Conservation (phyloP, 1,140 invertebrate genomes). For the Eriosoma lanigerum region DNA sequence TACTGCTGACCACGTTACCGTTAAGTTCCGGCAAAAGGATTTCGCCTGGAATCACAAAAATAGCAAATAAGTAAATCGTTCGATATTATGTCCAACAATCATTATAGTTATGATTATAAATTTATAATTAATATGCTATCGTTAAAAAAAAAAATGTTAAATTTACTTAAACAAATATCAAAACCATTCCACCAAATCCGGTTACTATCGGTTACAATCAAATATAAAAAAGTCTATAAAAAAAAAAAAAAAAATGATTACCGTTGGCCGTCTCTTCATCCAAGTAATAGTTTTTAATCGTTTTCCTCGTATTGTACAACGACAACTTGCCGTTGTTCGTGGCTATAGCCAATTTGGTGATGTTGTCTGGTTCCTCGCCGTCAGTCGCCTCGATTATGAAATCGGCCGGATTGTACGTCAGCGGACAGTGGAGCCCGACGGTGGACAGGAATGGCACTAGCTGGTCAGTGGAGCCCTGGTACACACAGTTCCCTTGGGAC, state of each 20-base stretch:
- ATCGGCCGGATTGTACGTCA: slow-evolving; percentile 82
- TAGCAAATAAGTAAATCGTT: too few relatives aligned
- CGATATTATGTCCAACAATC: too few relatives aligned
- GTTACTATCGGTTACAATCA: too few relatives aligned
- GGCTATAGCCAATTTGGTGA: slow-evolving; percentile 54
- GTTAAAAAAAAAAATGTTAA: too few relatives aligned
- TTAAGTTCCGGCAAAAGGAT: slow-evolving; percentile 8
- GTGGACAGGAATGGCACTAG: slow-evolving; percentile 72
- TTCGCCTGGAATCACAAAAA: not conserved
- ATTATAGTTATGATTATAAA: too few relatives aligned
- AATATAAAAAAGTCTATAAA: too few relatives aligned
- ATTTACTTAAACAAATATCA: too few relatives aligned
- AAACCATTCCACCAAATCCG: too few relatives aligned
- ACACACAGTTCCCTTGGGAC: slow-evolving; percentile 70
- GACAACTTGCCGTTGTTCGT: slow-evolving; percentile 56
- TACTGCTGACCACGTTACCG: not conserved
- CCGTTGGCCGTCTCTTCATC: slow-evolving; percentile 18
- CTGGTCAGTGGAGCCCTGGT: slow-evolving; percentile 69
- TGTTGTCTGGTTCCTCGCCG: slow-evolving; percentile 55
- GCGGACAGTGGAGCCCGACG: slow-evolving; percentile 71
- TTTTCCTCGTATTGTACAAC: slow-evolving; percentile 31
- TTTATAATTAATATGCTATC: too few relatives aligned
- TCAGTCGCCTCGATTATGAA: slow-evolving; percentile 59
- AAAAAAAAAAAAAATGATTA: too few relatives aligned
- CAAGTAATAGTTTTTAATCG: not conserved